Percentiles rank a stretch among this genome's conserved stretches.
phyloP scores from a whole-genome alignment of 2,113 vertebrate species.

The Gambusia affinis region DNA sequence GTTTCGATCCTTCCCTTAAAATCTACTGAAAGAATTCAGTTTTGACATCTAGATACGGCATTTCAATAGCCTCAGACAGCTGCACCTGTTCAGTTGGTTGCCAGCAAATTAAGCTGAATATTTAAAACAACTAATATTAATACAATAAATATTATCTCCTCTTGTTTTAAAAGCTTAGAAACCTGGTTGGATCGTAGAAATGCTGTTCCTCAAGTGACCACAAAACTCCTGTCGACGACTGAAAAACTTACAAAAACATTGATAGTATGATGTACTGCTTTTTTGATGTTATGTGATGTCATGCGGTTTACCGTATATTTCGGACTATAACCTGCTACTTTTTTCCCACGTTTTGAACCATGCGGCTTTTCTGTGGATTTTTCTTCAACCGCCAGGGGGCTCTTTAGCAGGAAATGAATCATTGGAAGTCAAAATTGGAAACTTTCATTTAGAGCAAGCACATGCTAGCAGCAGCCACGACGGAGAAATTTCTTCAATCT shows the following conservation, averaged over 20 bases:
- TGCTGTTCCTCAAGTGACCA: not conserved
- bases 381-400: too few relatives aligned
- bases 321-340: too few relatives aligned
- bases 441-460: too few relatives aligned
- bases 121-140: not conserved
- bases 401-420: too few relatives aligned
- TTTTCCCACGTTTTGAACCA: not conserved
- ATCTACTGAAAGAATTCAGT: constrained; percentile 19
- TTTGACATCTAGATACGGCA: constrained; percentile 10
- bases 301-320: too few relatives aligned
- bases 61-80: constrained; percentile 2
- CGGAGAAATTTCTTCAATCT: too few relatives aligned
- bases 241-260: not conserved
- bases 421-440: too few relatives aligned
- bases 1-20: constrained; percentile 20
- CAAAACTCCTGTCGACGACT: not conserved
- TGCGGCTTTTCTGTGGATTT: too few relatives aligned
- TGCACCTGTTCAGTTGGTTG: not conserved
- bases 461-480: too few relatives aligned
- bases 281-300: not conserved
- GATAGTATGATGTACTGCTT: not conserved
- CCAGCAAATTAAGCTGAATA: constrained; percentile 3
- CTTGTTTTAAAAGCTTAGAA: not conserved
- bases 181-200: not conserved
- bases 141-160: not conserved